These are phyloP conservation scores for Lepas anatifera DNA, from an alignment of 2,888 invertebrate genomes.

Conservation along the genomic window DNA sequence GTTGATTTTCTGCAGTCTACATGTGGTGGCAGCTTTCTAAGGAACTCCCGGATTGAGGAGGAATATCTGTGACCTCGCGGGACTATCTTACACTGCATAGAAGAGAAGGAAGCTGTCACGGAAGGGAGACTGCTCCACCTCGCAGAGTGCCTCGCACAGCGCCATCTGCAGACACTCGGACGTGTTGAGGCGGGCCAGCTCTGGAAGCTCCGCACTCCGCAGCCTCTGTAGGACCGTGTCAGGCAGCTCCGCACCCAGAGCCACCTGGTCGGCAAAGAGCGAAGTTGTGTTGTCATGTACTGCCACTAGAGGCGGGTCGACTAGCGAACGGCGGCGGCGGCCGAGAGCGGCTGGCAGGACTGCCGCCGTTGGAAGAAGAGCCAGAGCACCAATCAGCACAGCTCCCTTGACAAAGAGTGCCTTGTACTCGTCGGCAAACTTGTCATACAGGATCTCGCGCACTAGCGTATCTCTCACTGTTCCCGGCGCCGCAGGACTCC, in stretches of 20 bases:
- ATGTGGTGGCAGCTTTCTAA: too few relatives aligned
- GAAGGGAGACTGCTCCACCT: background rate
- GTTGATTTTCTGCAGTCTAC: too few relatives aligned
- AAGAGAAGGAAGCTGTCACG: slow-evolving; percentile 8
- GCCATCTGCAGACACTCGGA: slow-evolving; percentile 8
- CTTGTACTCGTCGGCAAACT: slow-evolving; percentile 18
- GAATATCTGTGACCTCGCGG: too few relatives aligned
- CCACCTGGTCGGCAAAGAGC: background rate
- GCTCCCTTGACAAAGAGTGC: slow-evolving; percentile 24
- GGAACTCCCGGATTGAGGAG: too few relatives aligned
- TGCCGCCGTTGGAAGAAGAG: slow-evolving; percentile 19
- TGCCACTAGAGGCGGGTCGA: background rate
- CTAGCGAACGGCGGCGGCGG: slow-evolving; percentile 13
- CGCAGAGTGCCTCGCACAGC: background rate
- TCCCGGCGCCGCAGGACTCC: background rate
- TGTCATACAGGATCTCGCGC: slow-evolving; percentile 19
- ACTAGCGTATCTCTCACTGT: slow-evolving; percentile 16
- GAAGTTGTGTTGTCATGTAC: background rate
- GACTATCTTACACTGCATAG: slow-evolving; percentile 7
- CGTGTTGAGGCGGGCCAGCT: background rate
- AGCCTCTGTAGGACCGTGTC: background rate
- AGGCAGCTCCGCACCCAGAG: background rate
- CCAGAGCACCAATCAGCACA: slow-evolving; percentile 23
- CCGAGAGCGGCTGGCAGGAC: slow-evolving; percentile 2
- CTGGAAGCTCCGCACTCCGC: background rate